Evolutionary conservation across 2,888 invertebrate genomes (phyloP), one percentile per base, ranked within the genome.

Genomic region (Torymus texanus): DNA sequence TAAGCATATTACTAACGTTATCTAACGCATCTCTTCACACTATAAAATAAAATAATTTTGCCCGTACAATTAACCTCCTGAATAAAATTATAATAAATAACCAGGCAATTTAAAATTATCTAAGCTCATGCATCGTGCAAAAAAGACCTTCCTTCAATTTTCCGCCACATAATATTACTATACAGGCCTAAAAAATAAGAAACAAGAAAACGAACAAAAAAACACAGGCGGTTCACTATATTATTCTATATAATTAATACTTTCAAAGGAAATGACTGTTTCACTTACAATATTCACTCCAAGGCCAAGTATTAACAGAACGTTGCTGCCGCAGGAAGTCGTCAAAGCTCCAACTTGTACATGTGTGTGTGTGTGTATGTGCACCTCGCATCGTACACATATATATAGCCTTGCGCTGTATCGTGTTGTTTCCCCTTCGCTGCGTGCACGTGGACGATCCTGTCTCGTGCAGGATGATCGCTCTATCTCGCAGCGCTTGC

Each of bases 201-300:
- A 41, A n/a, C n/a, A 59, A 50, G 59, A 8, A 41, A 41, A 14
- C 51, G 3, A 74, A 58, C 66, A 53, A 75, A 53, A 29, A 41
- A n/a, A 13, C 70, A 14, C 56, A 5, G 8, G 41, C 41, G 21
- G 21, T 41, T 41, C 41, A 12, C 61, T 51, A 58, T 51, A 58
- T 63, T 56, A 70, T 29, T 16, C 12, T 65, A 24, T 29, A 29
- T 74, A 77, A 80, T 80, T 74, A 77, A 66, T 75, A 78, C 24
- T 61, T 59, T 13, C 14, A 55, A 59, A 77, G 80, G 74, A 80
- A 80, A 66, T 68, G 74, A 78, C 63, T 41, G 72, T 74, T 67
- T 56, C 65, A 77, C 80, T 80, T 74, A 80, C 80, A 29, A 21
- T 66, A 53, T 50, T 53, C 58, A 55, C 50, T n/a, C 51, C 59